phyloP scores from a whole-genome alignment of 1,140 invertebrate species.

The Lycorma delicatula region DNA sequence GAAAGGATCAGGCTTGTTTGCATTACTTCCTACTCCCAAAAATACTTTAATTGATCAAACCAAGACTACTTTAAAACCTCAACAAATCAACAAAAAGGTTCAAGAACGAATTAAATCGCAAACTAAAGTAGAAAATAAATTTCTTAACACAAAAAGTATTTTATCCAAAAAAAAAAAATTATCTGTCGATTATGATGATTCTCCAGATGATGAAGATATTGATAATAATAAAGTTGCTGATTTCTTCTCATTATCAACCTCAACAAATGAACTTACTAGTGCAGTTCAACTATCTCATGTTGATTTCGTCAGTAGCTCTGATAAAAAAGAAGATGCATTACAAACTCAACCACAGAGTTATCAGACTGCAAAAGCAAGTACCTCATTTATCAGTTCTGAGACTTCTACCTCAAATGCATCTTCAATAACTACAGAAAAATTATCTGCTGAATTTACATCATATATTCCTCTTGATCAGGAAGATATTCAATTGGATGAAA shows the following conservation, averaged over 20 bases:
- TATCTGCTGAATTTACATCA: too few relatives aligned
- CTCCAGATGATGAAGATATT: constrained; percentile 42
- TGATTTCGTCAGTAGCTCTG: too few relatives aligned
- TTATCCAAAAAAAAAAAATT: constrained; percentile 13
- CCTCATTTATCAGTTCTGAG: too few relatives aligned
- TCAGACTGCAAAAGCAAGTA: too few relatives aligned
- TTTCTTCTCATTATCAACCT: too few relatives aligned
- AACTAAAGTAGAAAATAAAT: constrained; percentile 1
- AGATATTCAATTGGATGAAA: not conserved
- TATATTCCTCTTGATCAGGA: not conserved
- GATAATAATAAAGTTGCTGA: too few relatives aligned
- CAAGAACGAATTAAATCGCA: constrained; percentile 11
- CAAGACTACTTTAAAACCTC: constrained; percentile 13
- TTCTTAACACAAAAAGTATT: not conserved
- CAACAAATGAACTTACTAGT: too few relatives aligned
- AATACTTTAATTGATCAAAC: constrained; percentile 9
- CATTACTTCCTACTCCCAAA: constrained; percentile 25
- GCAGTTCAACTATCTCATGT: too few relatives aligned
- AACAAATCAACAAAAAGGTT: constrained; percentile 19
- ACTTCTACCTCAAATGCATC: too few relatives aligned
- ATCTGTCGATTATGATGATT: constrained; percentile 33
- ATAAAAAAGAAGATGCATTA: too few relatives aligned
- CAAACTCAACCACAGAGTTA: too few relatives aligned
- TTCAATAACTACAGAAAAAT: too few relatives aligned
- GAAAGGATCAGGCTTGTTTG: constrained; percentile 26